A percentile compares a stretch with the other conserved stretches of the same genome.
phyloP scores from a whole-genome alignment of 1,140 invertebrate species.

The Odontomachus brunneus region DNA sequence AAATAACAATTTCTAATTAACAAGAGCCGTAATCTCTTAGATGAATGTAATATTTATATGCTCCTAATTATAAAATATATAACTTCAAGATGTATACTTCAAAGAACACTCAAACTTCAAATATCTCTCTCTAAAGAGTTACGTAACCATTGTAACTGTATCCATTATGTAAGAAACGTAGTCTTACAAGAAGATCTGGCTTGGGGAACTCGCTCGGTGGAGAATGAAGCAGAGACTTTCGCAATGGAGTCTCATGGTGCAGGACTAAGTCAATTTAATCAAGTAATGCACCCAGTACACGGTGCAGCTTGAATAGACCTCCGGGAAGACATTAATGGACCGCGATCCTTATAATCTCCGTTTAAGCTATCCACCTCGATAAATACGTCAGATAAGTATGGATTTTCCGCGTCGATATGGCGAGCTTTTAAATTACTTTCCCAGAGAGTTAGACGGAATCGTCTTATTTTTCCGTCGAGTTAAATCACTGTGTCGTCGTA shows the following conservation, averaged over 20 bases:
- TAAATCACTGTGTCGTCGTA: too few species aligned
- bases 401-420: conserved; percentile 18
- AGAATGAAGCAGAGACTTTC: conserved; percentile 39
- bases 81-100: background rate
- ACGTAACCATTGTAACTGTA: conserved; percentile 10
- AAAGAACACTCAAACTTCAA: conserved; percentile 1
- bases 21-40: too few species aligned
- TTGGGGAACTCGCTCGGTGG: background rate
- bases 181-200: conserved; percentile 24
- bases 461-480: background rate
- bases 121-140: conserved; percentile 10
- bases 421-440: conserved; percentile 34
- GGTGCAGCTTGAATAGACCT: conserved; percentile 45
- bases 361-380: conserved; percentile 55
- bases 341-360: conserved; percentile 56
- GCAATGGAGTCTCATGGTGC: conserved; percentile 40
- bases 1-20: too few species aligned
- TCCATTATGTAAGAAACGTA: conserved; percentile 35
- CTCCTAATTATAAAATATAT: conserved; percentile 23
- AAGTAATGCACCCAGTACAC: conserved; percentile 58
- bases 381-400: conserved; percentile 50
- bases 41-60: background rate
- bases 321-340: conserved; percentile 59
- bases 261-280: conserved; percentile 56
- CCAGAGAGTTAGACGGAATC: conserved; percentile 9